Evolutionary conservation across 2,113 vertebrate species (phyloP).

Genomic region (Heterochromis multidens): DNA sequence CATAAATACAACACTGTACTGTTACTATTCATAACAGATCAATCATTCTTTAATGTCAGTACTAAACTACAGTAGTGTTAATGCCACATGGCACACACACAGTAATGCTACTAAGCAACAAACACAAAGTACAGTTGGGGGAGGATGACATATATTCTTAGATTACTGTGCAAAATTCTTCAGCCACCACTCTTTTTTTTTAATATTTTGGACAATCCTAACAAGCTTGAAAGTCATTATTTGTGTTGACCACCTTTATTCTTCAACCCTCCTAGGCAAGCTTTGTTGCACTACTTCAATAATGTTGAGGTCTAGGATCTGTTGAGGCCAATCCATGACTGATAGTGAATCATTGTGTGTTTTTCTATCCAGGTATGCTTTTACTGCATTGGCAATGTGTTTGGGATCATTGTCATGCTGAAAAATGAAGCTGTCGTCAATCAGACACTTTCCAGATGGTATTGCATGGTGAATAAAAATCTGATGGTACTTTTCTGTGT

Average conservation of each 20-base stretch:
- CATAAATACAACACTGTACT: not conserved
- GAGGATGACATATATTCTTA: not conserved
- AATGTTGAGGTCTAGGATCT: not conserved
- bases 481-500: too few relatives aligned
- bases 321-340: too few relatives aligned
- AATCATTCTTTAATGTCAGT: not conserved
- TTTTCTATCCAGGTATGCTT: not conserved
- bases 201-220: too few relatives aligned
- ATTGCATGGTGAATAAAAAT: too few relatives aligned
- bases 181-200: rapidly evolving
- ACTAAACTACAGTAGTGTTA: not conserved
- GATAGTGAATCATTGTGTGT: too few relatives aligned
- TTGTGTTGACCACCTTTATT: too few relatives aligned
- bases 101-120: not conserved
- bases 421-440: not conserved
- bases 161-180: not conserved
- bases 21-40: not conserved
- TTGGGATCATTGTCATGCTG: not conserved
- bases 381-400: not conserved
- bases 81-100: not conserved
- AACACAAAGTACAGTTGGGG: not conserved
- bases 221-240: too few relatives aligned
- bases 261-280: too few relatives aligned
- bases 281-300: not conserved
- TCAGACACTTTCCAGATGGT: not conserved